Percentiles rank a stretch among this genome's conserved stretches.
These are phyloP conservation scores for Lophochroa leadbeateri DNA, from an alignment of 2,113 vertebrate species.

Conservation along the genomic window DNA sequence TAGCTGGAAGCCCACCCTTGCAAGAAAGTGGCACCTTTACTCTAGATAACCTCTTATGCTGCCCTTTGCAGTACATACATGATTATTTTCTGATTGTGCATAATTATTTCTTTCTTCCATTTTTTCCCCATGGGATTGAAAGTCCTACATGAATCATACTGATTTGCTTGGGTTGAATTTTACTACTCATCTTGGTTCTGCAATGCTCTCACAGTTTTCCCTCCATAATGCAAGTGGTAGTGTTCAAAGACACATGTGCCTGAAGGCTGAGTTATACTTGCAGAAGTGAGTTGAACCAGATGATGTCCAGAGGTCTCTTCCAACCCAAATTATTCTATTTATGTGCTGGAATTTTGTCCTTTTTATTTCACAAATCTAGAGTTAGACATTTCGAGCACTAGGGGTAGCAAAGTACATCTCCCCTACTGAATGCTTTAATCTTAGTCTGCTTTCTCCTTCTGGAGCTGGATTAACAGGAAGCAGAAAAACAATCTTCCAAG, in stretches of 20 bases:
- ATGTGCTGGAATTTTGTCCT: background rate
- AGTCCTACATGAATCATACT: accelerated
- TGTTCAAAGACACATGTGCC: background rate
- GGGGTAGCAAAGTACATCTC: background rate
- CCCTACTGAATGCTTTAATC: background rate
- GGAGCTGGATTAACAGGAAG: background rate
- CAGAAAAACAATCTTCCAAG: background rate
- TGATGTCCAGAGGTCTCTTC: background rate
- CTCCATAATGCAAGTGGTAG: background rate
- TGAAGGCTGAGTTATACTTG: background rate
- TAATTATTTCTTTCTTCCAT: background rate
- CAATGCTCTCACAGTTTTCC: background rate
- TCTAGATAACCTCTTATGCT: background rate
- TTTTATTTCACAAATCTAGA: background rate
- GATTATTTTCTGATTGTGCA: background rate
- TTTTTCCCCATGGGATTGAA: background rate
- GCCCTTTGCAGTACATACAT: background rate
- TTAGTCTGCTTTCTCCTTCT: background rate
- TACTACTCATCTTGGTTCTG: background rate
- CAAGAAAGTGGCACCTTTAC: background rate
- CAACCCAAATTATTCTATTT: background rate
- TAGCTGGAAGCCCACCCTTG: background rate
- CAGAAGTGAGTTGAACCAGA: background rate
- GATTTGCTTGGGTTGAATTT: background rate
- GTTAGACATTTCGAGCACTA: background rate